Conservation (phyloP, 2,888 invertebrate species). For the Eutolmus rufibarbis region DNA sequence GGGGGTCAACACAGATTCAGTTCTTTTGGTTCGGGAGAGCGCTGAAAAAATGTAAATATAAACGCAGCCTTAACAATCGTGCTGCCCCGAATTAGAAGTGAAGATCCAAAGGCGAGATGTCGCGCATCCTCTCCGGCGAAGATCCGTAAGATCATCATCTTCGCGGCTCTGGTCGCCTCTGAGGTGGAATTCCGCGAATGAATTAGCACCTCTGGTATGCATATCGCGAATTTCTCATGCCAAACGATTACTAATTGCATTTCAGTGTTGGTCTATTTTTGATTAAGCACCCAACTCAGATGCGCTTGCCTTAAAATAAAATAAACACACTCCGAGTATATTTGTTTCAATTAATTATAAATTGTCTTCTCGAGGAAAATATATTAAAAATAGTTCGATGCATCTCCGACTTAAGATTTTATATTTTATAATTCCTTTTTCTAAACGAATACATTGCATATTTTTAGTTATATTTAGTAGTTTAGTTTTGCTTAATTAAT, state of each 20-base stretch:
- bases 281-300: not conserved
- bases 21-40: not conserved
- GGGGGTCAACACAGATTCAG: not conserved
- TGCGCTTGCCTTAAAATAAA: not conserved
- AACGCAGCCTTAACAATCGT: not conserved
- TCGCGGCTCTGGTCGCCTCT: not conserved
- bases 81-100: not conserved
- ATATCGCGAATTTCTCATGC: not conserved
- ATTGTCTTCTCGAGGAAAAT: not conserved
- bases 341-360: not conserved
- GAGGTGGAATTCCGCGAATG: not conserved
- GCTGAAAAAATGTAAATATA: slow-evolving; percentile 11
- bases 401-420: not conserved
- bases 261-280: not conserved
- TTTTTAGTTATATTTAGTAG: no score
- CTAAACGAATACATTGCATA: not conserved
- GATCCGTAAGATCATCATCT: not conserved
- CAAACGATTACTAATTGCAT: slow-evolving; percentile 29
- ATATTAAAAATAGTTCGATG: not conserved
- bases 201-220: not conserved
- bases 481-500: no score
- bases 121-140: not conserved
- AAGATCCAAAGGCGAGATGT: not conserved
- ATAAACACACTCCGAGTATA: not conserved
- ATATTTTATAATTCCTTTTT: not conserved